phyloP scores from a whole-genome alignment of 2,888 invertebrate genomes.

The Anoncus sp. region DNA sequence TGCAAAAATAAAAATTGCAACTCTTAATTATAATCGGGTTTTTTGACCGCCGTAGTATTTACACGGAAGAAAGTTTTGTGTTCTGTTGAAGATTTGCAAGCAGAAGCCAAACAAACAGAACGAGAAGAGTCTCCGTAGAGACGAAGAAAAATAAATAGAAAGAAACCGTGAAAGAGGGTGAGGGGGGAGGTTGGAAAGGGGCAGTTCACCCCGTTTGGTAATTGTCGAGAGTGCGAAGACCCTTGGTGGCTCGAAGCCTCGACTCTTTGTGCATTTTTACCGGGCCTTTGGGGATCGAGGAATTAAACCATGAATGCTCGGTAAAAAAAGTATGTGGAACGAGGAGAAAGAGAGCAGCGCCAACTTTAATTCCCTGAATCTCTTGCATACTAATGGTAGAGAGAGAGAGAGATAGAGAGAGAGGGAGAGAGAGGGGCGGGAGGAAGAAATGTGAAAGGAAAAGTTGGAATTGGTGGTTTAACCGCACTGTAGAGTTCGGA shows the following conservation, averaged over 20 bases:
- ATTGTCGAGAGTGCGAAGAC: slow-evolving; percentile 50
- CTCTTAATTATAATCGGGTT: slow-evolving; percentile 2
- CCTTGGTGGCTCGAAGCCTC: slow-evolving; percentile 38
- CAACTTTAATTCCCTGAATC: slow-evolving; percentile 50
- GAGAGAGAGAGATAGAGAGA: slow-evolving; percentile 15
- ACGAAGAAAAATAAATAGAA: slow-evolving; percentile 33
- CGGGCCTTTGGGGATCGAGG: slow-evolving; percentile 30
- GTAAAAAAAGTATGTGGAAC: no score
- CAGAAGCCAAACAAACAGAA: slow-evolving; percentile 51
- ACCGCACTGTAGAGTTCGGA: neutral
- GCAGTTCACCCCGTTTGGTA: no score
- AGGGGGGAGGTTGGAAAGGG: no score
- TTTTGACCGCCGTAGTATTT: slow-evolving; percentile 27
- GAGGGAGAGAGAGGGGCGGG: no score
- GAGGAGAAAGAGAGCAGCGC: slow-evolving; percentile 15
- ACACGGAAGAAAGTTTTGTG: slow-evolving; percentile 16
- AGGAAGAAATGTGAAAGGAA: slow-evolving; percentile 13
- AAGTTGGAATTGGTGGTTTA: slow-evolving; percentile 5
- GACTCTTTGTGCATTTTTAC: slow-evolving; percentile 42
- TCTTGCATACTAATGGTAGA: slow-evolving; percentile 21
- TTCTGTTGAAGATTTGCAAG: slow-evolving; percentile 45
- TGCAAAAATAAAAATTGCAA: neutral
- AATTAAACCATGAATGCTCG: slow-evolving; percentile 34
- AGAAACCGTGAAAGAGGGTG: slow-evolving; percentile 38
- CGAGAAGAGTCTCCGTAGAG: slow-evolving; percentile 19